Evolutionary conservation across 2,113 vertebrate species (phyloP).

Genomic region (Ptyas mucosa): DNA sequence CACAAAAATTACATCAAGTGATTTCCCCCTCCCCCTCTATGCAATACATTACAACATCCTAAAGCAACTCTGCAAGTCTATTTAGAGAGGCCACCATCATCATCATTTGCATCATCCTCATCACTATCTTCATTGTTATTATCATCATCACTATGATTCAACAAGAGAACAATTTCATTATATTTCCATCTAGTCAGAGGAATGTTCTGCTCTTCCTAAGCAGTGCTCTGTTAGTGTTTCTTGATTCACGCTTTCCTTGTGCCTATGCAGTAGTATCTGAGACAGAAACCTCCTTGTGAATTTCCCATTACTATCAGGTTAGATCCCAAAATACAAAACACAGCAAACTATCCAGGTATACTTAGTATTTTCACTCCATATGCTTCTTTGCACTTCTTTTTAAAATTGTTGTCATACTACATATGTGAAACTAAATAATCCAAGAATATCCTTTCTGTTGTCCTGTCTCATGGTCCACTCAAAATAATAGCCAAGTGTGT

Average conservation of each 20-base stretch:
- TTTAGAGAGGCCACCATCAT: not conserved
- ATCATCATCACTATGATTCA: not conserved
- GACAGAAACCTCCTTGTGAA: not conserved
- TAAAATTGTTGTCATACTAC: not conserved
- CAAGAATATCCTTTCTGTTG: not conserved
- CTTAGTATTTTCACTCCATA: not conserved
- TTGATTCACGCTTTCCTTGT: not conserved
- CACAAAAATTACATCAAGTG: not conserved
- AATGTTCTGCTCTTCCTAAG: not conserved
- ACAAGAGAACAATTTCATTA: not conserved
- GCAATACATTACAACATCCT: not conserved
- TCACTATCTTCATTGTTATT: no score
- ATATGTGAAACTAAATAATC: not conserved
- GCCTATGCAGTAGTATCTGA: not conserved
- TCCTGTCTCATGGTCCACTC: not conserved
- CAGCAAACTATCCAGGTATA: not conserved
- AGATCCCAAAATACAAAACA: not conserved
- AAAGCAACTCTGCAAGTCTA: not conserved
- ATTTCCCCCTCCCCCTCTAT: not conserved
- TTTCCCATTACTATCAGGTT: not conserved
- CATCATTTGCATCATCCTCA: not conserved
- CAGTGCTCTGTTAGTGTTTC: not conserved
- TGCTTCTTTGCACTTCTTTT: not conserved
- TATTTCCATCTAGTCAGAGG: not conserved
- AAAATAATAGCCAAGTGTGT: not conserved